Evolutionary conservation across 2,113 vertebrate species (phyloP).

Genomic region (Glaucomys volans): DNA sequence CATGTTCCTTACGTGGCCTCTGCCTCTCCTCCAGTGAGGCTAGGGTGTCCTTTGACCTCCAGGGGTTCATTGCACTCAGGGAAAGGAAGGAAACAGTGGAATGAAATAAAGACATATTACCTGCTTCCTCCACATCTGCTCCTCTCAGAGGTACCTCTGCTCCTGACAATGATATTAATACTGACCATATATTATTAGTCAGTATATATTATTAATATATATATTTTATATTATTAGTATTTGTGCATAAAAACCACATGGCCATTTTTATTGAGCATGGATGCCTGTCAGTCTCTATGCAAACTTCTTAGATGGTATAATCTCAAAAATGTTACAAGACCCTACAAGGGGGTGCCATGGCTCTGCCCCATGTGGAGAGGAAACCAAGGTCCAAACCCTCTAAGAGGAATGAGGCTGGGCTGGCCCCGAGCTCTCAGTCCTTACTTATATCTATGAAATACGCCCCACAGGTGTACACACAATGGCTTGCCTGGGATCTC

Average conservation of each 20-base stretch:
- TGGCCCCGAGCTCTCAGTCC: not conserved
- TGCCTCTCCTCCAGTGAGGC: not conserved
- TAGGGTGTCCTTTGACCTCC: not conserved
- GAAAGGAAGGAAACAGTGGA: not conserved
- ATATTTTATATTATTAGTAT: no score
- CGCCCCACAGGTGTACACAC: rapidly evolving
- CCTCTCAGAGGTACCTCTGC: not conserved
- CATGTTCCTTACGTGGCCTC: not conserved
- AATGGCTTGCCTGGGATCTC: not conserved
- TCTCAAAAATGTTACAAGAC: not conserved
- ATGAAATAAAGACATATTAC: not conserved
- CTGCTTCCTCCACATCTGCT: not conserved
- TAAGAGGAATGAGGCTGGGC: not conserved
- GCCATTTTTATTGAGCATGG: not conserved
- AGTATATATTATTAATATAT: no score
- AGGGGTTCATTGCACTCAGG: not conserved
- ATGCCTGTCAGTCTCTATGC: not conserved
- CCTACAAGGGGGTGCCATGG: not conserved
- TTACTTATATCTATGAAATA: not conserved
- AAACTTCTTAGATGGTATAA: not conserved
- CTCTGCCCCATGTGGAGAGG: not conserved
- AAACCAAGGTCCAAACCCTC: not conserved
- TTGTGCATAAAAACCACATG: not conserved
- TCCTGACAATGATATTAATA: not conserved
- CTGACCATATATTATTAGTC: no score